Base-by-base conservation (phyloP, 2,797 vertebrate genomes). In the Schizopygopsis pylzovi region DNA sequence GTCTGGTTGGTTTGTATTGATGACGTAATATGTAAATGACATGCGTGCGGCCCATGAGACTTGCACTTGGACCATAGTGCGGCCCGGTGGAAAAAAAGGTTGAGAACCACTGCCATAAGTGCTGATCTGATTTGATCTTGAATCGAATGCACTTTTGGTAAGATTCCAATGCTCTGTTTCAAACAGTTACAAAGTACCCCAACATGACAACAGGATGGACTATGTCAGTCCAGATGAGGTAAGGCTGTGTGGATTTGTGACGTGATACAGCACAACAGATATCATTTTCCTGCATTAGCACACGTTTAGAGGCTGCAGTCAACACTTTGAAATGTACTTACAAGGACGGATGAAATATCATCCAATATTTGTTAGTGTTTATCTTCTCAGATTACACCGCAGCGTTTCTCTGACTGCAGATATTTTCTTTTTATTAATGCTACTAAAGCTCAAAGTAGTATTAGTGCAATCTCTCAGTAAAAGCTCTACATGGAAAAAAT, bases 221-320 rank as follows among this genome's bases (percentile, higher is more conserved):
- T 98, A 97, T 49, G 95, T 96, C 81, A 96, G 96, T 89, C 95
- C 97, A 90, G 97, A 99, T 83, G 98, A 99, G 97, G 98, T 99
- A 95, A 94, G 91, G 25, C 28, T 39, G 49, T 82, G 25, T 45
- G 12, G 47, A 82, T 82, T 56, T 81, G 45, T 25, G 63, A 68
- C 20, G 12, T 47, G 9, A 61, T 43, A 79, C 63, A 45, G 28
- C 79, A 67, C 16, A 16, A 37, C 43, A 33, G 12, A 81, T 52
- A 25, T 54, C 15, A 25, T 70, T 81, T 25, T 41, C 65, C 25
- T 25, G 45, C 45, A 54, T 81, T 54, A n/a, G 20, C 25, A 12
- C 13, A 18, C 6, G 12, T 79, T 63, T 78, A 59, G 61, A 25
- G 6, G 4, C 49, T 71, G 33, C 25, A 41, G 33, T 45, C 37